Conservation (phyloP, 2,888 invertebrate genomes). For the Nebria brevicollis region DNA sequence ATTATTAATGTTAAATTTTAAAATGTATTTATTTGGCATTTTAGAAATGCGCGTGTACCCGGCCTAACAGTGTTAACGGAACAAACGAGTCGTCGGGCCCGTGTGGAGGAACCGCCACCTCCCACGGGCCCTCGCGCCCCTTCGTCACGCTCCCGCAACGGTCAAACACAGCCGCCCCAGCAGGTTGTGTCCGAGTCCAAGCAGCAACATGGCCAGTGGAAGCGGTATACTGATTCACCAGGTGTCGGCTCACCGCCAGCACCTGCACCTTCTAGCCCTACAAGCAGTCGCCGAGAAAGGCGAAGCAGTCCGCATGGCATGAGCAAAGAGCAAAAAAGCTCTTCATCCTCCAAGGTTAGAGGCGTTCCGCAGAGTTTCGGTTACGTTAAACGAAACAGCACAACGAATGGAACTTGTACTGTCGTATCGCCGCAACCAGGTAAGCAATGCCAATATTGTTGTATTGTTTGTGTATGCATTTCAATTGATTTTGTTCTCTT, state of each 20-base stretch:
- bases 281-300: slow-evolving; percentile 60
- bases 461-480: slow-evolving; percentile 1
- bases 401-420: slow-evolving; percentile 62
- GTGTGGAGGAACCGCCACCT: slow-evolving; percentile 65
- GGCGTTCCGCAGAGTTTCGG: slow-evolving; percentile 86
- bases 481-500: neutral
- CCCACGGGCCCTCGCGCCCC: slow-evolving; percentile 58
- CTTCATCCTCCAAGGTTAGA: slow-evolving; percentile 65
- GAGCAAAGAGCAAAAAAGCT: slow-evolving; percentile 57
- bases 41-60: slow-evolving; percentile 55
- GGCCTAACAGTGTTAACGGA: slow-evolving; percentile 67
- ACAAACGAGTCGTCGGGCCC: slow-evolving; percentile 68
- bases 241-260: slow-evolving; percentile 72
- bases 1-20: no score
- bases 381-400: slow-evolving; percentile 77
- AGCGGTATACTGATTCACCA: slow-evolving; percentile 73
- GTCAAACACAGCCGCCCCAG: slow-evolving; percentile 53
- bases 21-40: no score
- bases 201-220: slow-evolving; percentile 67
- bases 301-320: slow-evolving; percentile 59
- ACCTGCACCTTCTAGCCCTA: slow-evolving; percentile 65
- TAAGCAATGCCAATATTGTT: slow-evolving; percentile 18
- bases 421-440: slow-evolving; percentile 27
- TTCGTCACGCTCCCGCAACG: slow-evolving; percentile 52
- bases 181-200: slow-evolving; percentile 47